A percentile compares a stretch with the other conserved stretches of the same genome.
Evolutionary conservation across 92 coral and sea anemone genomes (phyloP).

Genomic region (Diadumene lineata): DNA sequence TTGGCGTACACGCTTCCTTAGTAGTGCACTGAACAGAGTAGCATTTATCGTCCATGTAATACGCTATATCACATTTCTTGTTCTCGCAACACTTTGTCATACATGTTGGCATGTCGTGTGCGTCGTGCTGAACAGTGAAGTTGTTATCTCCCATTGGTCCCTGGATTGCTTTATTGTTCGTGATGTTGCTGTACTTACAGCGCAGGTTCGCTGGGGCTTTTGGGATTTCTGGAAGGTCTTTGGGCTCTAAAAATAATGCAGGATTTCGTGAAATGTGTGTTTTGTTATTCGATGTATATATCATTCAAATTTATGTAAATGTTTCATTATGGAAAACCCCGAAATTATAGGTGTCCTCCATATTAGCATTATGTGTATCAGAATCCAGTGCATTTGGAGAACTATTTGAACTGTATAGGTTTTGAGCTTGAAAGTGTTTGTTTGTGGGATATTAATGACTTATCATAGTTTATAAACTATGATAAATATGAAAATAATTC

Average conservation of each 20-base stretch:
- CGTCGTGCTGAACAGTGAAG: constrained; percentile 70
- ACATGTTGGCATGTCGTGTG: constrained; percentile 73
- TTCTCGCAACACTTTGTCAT: constrained; percentile 87
- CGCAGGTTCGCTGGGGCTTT: constrained; percentile 69
- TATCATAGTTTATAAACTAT: no score
- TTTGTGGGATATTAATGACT: no score
- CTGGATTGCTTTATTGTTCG: constrained; percentile 69
- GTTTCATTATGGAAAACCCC: no score
- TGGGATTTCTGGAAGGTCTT: constrained; percentile 72
- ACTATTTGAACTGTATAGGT: no score
- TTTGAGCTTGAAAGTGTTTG: no score
- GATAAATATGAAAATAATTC: no score
- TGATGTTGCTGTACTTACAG: constrained; percentile 79
- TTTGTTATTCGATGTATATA: no score
- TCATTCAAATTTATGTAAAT: no score
- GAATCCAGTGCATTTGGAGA: no score
- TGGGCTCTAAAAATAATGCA: constrained; percentile 25
- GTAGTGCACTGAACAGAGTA: constrained; percentile 79
- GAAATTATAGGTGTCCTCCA: no score
- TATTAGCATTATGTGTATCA: no score
- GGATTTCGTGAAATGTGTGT: not conserved
- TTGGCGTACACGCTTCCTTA: constrained; percentile 64
- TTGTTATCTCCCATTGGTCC: constrained; percentile 65
- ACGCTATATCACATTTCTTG: constrained; percentile 78
- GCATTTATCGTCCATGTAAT: constrained; percentile 70